Evolutionary conservation across 2,888 invertebrate genomes (phyloP).

Genomic region (Aphodius sticticus): DNA sequence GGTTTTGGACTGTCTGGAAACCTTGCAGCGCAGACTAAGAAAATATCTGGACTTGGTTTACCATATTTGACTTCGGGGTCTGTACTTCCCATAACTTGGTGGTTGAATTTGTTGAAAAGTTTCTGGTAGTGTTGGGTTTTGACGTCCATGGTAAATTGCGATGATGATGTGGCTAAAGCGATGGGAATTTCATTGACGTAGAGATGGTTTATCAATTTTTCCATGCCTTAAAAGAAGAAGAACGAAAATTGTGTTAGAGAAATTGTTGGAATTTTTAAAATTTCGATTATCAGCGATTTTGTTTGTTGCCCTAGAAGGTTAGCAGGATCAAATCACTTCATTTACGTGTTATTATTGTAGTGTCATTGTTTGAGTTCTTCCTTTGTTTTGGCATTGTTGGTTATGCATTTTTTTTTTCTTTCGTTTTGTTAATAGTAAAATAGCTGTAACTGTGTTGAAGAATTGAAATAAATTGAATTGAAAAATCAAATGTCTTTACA

Average conservation of each 20-base stretch:
- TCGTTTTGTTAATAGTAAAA: too few species aligned
- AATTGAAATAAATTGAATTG: too few species aligned
- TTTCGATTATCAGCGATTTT: neutral
- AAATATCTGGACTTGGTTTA: constrained; percentile 78
- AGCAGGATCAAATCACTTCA: too few species aligned
- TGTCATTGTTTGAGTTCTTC: too few species aligned
- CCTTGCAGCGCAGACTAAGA: constrained; percentile 68
- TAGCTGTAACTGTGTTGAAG: too few species aligned
- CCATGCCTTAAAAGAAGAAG: constrained; percentile 60
- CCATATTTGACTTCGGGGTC: constrained; percentile 74
- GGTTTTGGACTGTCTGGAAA: constrained; percentile 65
- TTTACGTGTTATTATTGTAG: too few species aligned
- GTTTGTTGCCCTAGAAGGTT: neutral
- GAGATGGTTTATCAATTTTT: constrained; percentile 68
- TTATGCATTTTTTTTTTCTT: too few species aligned
- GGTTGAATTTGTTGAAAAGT: constrained; percentile 64
- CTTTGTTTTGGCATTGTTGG: too few species aligned
- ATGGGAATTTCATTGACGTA: constrained; percentile 69
- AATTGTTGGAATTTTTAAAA: neutral
- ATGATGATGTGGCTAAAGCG: constrained; percentile 75
- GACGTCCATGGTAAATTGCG: constrained; percentile 63
- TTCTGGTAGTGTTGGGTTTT: constrained; percentile 64
- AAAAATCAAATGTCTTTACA: too few species aligned
- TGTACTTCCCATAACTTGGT: constrained; percentile 69
- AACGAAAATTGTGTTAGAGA: neutral